Evolutionary conservation across 2,888 invertebrate genomes (phyloP).

Genomic region (Serripes groenlandicus): DNA sequence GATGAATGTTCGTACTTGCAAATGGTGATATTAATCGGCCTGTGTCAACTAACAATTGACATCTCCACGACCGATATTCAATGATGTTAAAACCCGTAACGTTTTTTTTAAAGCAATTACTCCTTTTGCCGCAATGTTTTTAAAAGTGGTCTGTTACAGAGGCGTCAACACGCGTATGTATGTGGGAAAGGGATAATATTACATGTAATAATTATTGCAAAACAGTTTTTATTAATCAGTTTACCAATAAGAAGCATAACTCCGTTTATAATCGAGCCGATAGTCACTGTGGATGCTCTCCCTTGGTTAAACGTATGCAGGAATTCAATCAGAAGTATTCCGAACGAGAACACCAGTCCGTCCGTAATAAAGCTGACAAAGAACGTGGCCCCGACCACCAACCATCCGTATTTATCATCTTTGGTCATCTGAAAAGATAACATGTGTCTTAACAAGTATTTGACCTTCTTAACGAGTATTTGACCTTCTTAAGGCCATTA

Average conservation of each 20-base stretch:
- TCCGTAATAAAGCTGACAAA: conserved; percentile 97
- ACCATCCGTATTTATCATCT: conserved; percentile 96
- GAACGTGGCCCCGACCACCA: conserved; percentile 96
- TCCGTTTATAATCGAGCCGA: conserved; percentile 56
- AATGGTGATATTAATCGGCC: too few relatives aligned
- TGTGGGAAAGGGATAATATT: neutral
- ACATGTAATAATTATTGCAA: too few relatives aligned
- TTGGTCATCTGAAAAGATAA: neutral
- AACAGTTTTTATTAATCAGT: too few relatives aligned
- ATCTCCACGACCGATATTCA: too few relatives aligned
- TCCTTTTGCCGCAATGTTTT: neutral
- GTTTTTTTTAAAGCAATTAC: conserved; percentile 9
- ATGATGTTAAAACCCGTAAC: too few relatives aligned
- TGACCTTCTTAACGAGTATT: too few relatives aligned
- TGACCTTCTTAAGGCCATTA: too few relatives aligned
- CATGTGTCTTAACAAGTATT: too few relatives aligned
- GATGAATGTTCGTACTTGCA: too few relatives aligned
- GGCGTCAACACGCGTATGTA: neutral
- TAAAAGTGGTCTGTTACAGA: neutral
- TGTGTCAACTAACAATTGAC: too few relatives aligned
- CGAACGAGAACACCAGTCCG: conserved; percentile 96
- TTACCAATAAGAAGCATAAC: conserved; percentile 63
- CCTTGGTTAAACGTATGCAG: conserved; percentile 56
- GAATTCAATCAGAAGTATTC: conserved; percentile 86
- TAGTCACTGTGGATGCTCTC: conserved; percentile 56